Evolutionary conservation across 2,888 invertebrate species (phyloP).

Genomic region (Philopedon plagiatum): DNA sequence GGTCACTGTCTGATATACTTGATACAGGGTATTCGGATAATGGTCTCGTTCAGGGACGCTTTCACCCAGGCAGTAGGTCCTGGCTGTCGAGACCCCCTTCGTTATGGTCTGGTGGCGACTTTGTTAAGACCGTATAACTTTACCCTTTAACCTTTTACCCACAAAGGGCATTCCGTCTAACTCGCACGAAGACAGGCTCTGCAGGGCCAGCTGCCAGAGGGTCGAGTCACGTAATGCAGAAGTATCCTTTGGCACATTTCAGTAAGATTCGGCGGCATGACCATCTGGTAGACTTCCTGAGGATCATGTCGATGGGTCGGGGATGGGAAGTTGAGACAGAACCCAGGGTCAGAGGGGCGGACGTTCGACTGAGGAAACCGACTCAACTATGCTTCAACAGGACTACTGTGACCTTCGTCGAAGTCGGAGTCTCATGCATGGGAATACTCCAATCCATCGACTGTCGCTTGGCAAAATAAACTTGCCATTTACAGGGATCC

Average conservation of each 20-base stretch:
- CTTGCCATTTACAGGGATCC: background rate
- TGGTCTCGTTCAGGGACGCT: no score
- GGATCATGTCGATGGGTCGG: background rate
- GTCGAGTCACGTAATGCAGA: conserved; percentile 24
- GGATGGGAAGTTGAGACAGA: no score
- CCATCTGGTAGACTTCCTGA: background rate
- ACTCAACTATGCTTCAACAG: background rate
- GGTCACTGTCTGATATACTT: no score
- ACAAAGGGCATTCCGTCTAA: conserved; percentile 57
- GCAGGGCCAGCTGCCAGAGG: conserved; percentile 54
- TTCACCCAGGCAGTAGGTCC: background rate
- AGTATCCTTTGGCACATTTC: background rate
- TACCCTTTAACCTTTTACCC: background rate
- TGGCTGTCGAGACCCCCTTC: background rate
- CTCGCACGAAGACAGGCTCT: conserved; percentile 45
- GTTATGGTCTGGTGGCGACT: background rate
- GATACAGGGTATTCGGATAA: no score
- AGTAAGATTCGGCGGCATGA: background rate
- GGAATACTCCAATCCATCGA: no score
- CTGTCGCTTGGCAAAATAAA: background rate
- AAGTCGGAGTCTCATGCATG: background rate
- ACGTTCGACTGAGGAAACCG: background rate
- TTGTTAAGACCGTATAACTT: background rate
- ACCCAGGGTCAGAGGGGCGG: background rate
- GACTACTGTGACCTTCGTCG: background rate